Evolutionary conservation across 2,797 vertebrate genomes (phyloP), one percentile per base, ranked within the genome.

Genomic region (Nannoperca australis): DNA sequence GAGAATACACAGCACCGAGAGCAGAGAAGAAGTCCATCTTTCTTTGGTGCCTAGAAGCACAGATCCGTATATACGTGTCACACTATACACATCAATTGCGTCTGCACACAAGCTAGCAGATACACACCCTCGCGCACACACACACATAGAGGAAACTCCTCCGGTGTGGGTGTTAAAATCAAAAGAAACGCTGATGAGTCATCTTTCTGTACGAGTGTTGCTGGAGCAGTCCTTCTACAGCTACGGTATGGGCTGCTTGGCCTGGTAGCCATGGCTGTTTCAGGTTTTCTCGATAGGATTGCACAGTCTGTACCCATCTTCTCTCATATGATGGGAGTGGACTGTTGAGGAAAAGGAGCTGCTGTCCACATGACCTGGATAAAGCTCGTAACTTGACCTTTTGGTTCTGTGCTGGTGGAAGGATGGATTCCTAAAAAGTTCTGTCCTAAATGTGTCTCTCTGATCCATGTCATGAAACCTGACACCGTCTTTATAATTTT

Each of bases 141-240:
- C 62, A 86, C 61, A 70, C 78, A 79, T 59, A 84, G 82, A 92
- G 93, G 93, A 93, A 94, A 93, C 87, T 94, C 93, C 93, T 92
- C 82, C 75, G 2, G 87, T 90, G 93, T 94, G 91, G 93, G 93
- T 84, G 91, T 93, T 92, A 56, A 81, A 91, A 92, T 87, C 88
- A 88, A 88, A 93, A 94, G 92, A 93, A 94, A 92, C 80, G 86
- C 89, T 89, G 93, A 94, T 94, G 93, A 94, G 82, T 94, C 93
- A 94, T 93, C 92, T 92, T 88, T 93, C 89, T 87, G 87, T 82
- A 76, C 72, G 82, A 70, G 81, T 74, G 76, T 80, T 88, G 84
- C 86, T 85, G 86, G 89, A 92, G 84, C 81, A 78, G 62, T 78
- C 63, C 49, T 59, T 82, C 85, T 58, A 53, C 75, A 85, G 84